Conservation (phyloP, 2,888 invertebrate genomes). For the Neoscelio sp. region DNA sequence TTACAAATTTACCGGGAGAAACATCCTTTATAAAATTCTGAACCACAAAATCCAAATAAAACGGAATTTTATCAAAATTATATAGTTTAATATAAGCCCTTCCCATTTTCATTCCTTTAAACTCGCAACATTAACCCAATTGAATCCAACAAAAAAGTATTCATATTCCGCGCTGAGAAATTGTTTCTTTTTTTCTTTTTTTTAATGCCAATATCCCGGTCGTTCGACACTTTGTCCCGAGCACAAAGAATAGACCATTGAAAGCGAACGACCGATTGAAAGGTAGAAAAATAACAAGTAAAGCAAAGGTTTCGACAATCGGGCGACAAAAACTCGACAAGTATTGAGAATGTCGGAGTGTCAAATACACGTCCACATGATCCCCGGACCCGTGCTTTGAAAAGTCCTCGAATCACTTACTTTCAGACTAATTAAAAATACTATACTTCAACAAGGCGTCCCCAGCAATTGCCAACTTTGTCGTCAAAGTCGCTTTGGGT, state of each 20-base stretch:
- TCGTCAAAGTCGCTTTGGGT: slow-evolving; percentile 57
- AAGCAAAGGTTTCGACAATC: slow-evolving; percentile 29
- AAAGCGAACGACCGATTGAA: slow-evolving; percentile 35
- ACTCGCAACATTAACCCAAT: no score
- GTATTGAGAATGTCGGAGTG: slow-evolving; percentile 35
- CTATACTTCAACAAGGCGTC: slow-evolving; percentile 58
- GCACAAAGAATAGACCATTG: slow-evolving; percentile 48
- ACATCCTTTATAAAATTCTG: no score
- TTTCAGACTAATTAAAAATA: slow-evolving; percentile 65
- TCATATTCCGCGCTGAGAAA: slow-evolving; percentile 13
- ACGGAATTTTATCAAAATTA: no score
- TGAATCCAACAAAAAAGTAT: no score
- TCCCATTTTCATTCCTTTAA: no score
- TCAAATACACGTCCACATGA: slow-evolving; percentile 35
- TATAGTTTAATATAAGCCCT: no score
- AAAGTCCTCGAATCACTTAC: slow-evolving; percentile 39
- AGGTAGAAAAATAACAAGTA: slow-evolving; percentile 49
- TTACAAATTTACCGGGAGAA: no score
- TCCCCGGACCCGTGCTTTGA: background rate
- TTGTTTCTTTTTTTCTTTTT: slow-evolving; percentile 18
- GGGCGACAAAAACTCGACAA: slow-evolving; percentile 27
- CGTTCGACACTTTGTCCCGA: slow-evolving; percentile 50
- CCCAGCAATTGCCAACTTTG: slow-evolving; percentile 56
- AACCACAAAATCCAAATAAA: no score
- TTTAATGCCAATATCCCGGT: slow-evolving; percentile 53